These are phyloP conservation scores for Peribatodes rhomboidaria DNA, from an alignment of 2,888 invertebrate species.

Conservation along the genomic window DNA sequence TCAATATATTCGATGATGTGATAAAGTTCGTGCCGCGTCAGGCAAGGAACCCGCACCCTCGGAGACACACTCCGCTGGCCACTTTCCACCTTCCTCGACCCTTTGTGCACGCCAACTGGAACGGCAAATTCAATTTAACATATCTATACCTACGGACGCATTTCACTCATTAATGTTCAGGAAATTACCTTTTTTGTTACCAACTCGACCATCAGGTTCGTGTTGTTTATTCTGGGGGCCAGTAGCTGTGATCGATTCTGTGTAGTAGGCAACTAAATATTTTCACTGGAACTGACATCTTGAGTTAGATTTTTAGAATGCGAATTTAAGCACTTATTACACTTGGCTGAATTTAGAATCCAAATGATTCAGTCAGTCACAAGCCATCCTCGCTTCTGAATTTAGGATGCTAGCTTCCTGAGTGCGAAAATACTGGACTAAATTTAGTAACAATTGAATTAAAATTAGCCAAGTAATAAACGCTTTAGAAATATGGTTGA, in stretches of 20 bases:
- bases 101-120: constrained; percentile 60
- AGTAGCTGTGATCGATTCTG: background rate
- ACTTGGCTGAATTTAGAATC: no score
- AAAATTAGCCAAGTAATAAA: no score
- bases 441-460: no score
- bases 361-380: no score
- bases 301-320: no score
- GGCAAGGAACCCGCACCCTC: constrained; percentile 37
- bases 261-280: background rate
- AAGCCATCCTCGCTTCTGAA: no score
- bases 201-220: background rate
- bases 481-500: no score
- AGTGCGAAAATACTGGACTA: no score
- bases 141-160: constrained; percentile 22
- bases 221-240: background rate
- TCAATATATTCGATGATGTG: no score
- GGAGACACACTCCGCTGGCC: constrained; percentile 69
- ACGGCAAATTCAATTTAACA: constrained; percentile 64
- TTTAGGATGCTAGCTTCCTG: no score
- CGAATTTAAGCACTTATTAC: no score
- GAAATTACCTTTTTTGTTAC: constrained; percentile 32
- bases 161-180: constrained; percentile 36
- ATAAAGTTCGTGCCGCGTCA: background rate
- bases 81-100: constrained; percentile 58
- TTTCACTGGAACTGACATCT: no score